A percentile compares a stretch with the other conserved stretches of the same genome.
Evolutionary conservation across 2,888 invertebrate species (phyloP).

Genomic region (Caenorhabditis panamensis): DNA sequence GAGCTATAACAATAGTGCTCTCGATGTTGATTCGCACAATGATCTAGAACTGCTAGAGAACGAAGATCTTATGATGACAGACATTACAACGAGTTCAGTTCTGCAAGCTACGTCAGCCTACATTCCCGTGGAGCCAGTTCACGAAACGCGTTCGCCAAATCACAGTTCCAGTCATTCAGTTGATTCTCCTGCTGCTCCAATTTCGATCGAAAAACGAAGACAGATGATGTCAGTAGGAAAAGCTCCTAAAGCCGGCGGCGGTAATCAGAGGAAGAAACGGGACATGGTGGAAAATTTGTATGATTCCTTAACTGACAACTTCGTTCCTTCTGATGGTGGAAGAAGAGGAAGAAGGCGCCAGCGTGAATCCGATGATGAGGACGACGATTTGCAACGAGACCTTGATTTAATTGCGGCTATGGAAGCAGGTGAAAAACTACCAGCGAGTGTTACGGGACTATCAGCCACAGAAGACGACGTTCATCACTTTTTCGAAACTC

Average conservation of each 20-base stretch:
- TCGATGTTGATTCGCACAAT: slow-evolving; percentile 67
- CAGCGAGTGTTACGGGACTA: slow-evolving; percentile 49
- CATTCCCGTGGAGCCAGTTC: neutral
- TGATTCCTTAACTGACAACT: slow-evolving; percentile 80
- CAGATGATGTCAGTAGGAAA: slow-evolving; percentile 80
- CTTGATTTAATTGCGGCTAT: slow-evolving; percentile 63
- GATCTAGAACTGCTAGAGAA: slow-evolving; percentile 58
- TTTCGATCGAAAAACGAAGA: slow-evolving; percentile 65
- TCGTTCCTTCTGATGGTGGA: slow-evolving; percentile 72
- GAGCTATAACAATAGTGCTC: slow-evolving; percentile 50
- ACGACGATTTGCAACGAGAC: slow-evolving; percentile 59
- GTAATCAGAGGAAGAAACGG: slow-evolving; percentile 68
- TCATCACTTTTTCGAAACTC: slow-evolving; percentile 59
- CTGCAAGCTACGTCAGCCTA: slow-evolving; percentile 1
- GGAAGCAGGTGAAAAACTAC: slow-evolving; percentile 55
- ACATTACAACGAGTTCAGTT: slow-evolving; percentile 33
- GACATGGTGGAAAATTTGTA: slow-evolving; percentile 79
- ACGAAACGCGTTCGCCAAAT: neutral
- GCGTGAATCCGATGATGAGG: slow-evolving; percentile 46
- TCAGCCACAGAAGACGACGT: slow-evolving; percentile 47
- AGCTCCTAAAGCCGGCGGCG: slow-evolving; percentile 73
- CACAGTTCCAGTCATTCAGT: slow-evolving; percentile 14
- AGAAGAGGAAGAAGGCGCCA: slow-evolving; percentile 65
- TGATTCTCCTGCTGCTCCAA: slow-evolving; percentile 24
- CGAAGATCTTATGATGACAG: slow-evolving; percentile 61